A percentile compares a stretch with the other conserved stretches of the same genome.
Conservation (phyloP, 2,797 vertebrate species). For the Syndactyla subalaris region DNA sequence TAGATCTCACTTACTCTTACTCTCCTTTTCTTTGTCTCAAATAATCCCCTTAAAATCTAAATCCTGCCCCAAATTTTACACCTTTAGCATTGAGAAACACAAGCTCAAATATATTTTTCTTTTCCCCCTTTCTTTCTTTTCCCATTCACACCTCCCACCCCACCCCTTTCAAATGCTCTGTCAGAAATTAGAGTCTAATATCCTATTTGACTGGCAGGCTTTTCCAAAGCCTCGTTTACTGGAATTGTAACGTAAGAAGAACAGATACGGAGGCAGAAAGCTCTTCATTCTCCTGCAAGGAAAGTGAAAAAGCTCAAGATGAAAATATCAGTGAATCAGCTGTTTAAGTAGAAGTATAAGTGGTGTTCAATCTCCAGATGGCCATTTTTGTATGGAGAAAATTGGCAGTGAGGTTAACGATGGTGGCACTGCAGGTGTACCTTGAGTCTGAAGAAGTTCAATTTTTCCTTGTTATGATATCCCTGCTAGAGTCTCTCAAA, state of each 20-base stretch:
- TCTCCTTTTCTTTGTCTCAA: not conserved
- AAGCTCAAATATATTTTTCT: not conserved
- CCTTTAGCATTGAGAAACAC: not conserved
- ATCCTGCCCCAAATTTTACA: not conserved
- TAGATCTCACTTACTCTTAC: not conserved
- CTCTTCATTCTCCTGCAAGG: not conserved
- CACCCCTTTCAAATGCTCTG: rapidly evolving
- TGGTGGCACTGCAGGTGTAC: not conserved
- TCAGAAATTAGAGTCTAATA: not conserved
- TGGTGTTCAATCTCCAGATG: not conserved
- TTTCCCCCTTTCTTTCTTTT: not conserved
- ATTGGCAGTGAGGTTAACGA: not conserved
- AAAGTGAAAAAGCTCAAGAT: not conserved
- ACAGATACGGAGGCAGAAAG: not conserved
- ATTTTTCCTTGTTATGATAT: not conserved
- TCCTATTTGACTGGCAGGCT: not conserved
- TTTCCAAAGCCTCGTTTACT: not conserved
- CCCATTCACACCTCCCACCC: not conserved
- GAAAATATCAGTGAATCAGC: not conserved
- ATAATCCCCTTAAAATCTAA: not conserved
- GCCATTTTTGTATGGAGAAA: not conserved
- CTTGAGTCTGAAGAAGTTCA: not conserved
- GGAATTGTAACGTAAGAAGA: not conserved
- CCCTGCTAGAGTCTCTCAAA: not conserved
- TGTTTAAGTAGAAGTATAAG: not conserved